A percentile compares a stretch with the other conserved stretches of the same genome.
Evolutionary conservation across 2,888 invertebrate genomes (phyloP).

Genomic region (Uloborus plumipes): DNA sequence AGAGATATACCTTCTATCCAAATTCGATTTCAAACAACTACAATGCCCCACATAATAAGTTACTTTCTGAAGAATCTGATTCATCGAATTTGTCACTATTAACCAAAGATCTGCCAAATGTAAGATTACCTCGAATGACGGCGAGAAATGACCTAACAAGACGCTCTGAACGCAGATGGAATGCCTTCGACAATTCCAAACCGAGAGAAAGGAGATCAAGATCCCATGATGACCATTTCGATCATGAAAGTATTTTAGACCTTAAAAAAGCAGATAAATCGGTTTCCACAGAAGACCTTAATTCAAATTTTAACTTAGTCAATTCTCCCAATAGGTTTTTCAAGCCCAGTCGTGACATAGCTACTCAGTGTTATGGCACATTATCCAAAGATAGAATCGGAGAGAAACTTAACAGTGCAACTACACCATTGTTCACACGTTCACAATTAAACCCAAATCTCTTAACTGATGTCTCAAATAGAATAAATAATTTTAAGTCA

Average conservation of each 20-base stretch:
- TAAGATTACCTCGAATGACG: constrained; percentile 19
- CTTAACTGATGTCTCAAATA: too few relatives aligned
- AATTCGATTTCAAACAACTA: too few relatives aligned
- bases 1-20: too few relatives aligned
- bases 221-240: constrained; percentile 39
- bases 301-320: background rate
- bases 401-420: background rate
- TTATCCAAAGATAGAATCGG: constrained; percentile 13
- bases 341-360: constrained; percentile 36
- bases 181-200: constrained; percentile 1
- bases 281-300: constrained; percentile 44
- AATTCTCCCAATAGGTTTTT: constrained; percentile 17
- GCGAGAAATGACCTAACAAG: constrained; percentile 26
- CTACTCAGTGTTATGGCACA: constrained; percentile 44
- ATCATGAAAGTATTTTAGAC: constrained; percentile 16
- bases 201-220: constrained; percentile 29
- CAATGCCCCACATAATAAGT: too few relatives aligned
- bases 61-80: too few relatives aligned
- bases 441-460: too few relatives aligned
- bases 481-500: too few relatives aligned
- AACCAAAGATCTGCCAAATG: too few relatives aligned
- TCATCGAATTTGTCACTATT: too few relatives aligned
- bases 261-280: constrained; percentile 40
- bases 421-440: background rate
- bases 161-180: constrained; percentile 5